phyloP scores from a whole-genome alignment of 2,888 invertebrate genomes.

The Eristalis arbustorum region DNA sequence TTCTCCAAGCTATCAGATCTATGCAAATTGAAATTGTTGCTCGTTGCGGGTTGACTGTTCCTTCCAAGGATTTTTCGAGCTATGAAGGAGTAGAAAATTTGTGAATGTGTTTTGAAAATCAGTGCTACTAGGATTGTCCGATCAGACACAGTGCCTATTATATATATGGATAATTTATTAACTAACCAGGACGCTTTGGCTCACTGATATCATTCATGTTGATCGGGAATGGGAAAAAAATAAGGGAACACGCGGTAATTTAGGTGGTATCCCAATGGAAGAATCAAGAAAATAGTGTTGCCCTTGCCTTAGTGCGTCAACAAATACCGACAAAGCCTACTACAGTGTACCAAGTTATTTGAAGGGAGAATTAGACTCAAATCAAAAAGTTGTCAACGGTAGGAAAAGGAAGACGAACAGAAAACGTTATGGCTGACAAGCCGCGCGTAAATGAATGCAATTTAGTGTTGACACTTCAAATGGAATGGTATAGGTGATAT shows the following conservation, averaged over 20 bases:
- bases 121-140: constrained; percentile 25
- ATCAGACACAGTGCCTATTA: constrained; percentile 39
- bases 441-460: not conserved
- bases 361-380: constrained; percentile 17
- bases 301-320: not conserved
- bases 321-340: constrained; percentile 21
- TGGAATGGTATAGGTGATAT: not conserved
- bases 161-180: not conserved
- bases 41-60: constrained; percentile 63
- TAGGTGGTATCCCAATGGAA: not conserved
- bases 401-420: constrained; percentile 33
- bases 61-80: constrained; percentile 75
- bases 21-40: constrained; percentile 9
- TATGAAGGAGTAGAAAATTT: constrained; percentile 44
- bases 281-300: not conserved
- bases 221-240: not conserved
- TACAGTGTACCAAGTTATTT: not conserved
- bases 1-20: constrained; percentile 40
- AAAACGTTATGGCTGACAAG: constrained; percentile 31
- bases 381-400: constrained; percentile 40
- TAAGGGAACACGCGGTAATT: not conserved
- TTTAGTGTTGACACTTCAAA: constrained; percentile 34
- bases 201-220: constrained; percentile 21
- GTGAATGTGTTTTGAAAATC: constrained; percentile 8
- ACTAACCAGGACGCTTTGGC: constrained; percentile 48